Conservation (phyloP, 2,888 invertebrate species). For the Pocota personata region DNA sequence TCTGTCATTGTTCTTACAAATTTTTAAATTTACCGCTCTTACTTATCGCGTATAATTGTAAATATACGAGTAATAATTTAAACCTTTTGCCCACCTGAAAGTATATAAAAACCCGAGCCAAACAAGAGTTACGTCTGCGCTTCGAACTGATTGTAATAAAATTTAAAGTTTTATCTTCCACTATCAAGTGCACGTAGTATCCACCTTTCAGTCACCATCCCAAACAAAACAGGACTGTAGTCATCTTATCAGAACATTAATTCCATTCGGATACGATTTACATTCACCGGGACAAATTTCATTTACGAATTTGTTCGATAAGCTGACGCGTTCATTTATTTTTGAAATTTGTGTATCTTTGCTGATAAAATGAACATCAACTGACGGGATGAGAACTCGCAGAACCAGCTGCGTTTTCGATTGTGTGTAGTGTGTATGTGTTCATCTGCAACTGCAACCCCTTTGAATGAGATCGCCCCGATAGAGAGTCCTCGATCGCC, state of each 20-base stretch:
- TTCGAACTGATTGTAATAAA: neutral
- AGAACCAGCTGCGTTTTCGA: constrained; percentile 46
- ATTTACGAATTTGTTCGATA: constrained; percentile 55
- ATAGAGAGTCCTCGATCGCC: constrained; percentile 50
- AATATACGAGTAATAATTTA: neutral
- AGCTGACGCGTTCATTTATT: constrained; percentile 13
- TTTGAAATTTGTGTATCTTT: constrained; percentile 42
- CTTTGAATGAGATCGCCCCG: constrained; percentile 41
- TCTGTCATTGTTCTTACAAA: neutral
- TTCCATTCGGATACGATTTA: constrained; percentile 50
- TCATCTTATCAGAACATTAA: constrained; percentile 61
- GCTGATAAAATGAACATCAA: constrained; percentile 61
- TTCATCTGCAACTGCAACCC: constrained; percentile 66
- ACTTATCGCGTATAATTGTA: neutral
- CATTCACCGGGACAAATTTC: constrained; percentile 64
- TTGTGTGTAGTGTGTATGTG: neutral
- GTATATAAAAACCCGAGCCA: neutral
- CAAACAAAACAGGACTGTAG: neutral
- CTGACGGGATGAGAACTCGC: constrained; percentile 15
- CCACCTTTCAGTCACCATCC: neutral
- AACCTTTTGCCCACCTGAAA: neutral
- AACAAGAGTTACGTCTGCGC: neutral
- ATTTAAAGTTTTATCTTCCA: neutral
- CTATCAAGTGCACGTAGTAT: constrained; percentile 9
- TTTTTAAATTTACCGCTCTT: neutral